Conservation (phyloP, 2,113 vertebrate species). For the Cranoglanis bouderius region DNA sequence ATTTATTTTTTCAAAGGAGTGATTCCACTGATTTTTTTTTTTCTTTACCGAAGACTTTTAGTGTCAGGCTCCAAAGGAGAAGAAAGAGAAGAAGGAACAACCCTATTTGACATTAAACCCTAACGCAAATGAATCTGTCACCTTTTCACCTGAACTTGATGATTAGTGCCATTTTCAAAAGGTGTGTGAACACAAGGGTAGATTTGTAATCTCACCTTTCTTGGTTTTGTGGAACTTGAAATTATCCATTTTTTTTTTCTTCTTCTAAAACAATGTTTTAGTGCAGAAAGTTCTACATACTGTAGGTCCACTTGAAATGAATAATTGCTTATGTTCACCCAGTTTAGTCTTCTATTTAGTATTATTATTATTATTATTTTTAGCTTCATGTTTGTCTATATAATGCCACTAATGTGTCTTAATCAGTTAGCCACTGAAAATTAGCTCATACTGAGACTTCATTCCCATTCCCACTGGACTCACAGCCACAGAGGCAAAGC, state of each 20-base stretch:
- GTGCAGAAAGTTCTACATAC: background rate
- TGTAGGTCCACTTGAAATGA: background rate
- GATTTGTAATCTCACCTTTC: background rate
- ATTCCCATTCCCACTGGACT: background rate
- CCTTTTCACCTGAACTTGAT: background rate
- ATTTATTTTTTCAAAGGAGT: background rate
- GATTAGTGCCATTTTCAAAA: background rate
- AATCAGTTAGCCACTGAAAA: background rate
- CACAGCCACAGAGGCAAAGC: background rate
- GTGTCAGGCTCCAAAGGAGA: background rate
- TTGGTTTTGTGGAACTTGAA: background rate
- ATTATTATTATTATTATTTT: background rate
- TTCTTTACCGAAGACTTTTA: background rate
- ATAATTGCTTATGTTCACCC: background rate
- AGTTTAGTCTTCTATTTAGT: background rate
- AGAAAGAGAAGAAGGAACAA: background rate
- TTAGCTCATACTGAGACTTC: background rate
- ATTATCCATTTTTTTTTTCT: background rate
- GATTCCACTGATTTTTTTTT: background rate
- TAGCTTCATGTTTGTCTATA: background rate
- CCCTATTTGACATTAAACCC: background rate
- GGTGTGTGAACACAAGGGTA: background rate
- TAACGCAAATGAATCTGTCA: background rate
- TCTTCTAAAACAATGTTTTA: background rate
- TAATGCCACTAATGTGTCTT: background rate